Percentiles rank a stretch among this genome's conserved stretches.
Evolutionary conservation across 1,140 invertebrate genomes (phyloP).

Genomic region (Leptinotarsa undecemlineata): DNA sequence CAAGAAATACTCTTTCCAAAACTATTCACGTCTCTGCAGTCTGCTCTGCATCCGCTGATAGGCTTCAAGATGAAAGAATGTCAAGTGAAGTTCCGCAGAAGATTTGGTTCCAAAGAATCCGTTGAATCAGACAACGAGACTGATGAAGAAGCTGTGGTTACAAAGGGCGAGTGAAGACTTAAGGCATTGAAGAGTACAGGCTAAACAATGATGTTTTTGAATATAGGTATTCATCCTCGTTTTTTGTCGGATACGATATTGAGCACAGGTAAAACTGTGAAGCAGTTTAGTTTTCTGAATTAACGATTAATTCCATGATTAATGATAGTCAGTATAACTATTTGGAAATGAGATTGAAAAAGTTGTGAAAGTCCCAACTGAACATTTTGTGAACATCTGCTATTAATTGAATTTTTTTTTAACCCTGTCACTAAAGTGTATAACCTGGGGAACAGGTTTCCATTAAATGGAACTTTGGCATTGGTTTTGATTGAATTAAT

Average conservation of each 20-base stretch:
- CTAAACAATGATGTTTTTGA: not conserved
- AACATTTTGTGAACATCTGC: no score
- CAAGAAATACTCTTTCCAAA: conserved; percentile 77
- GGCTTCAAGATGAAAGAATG: conserved; percentile 60
- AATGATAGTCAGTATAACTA: no score
- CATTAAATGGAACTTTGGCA: no score
- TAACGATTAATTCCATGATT: not conserved
- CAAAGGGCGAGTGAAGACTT: not conserved
- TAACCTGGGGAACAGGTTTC: no score
- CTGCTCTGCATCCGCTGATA: conserved; percentile 73
- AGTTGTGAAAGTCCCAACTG: no score
- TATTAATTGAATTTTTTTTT: no score
- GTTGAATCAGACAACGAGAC: conserved; percentile 44
- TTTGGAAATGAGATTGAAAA: no score
- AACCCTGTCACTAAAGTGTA: no score
- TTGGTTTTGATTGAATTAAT: no score
- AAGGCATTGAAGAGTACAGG: not conserved
- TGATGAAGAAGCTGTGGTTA: conserved; percentile 46
- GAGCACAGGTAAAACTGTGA: not conserved
- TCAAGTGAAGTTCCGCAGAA: conserved; percentile 49
- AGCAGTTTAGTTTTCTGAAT: not conserved
- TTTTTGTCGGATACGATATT: not conserved
- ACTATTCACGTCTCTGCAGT: conserved; percentile 69
- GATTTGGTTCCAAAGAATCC: conserved; percentile 37
- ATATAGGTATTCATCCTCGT: not conserved